phyloP scores from a whole-genome alignment of 2,888 invertebrate species.

The Tridacna crocea region DNA sequence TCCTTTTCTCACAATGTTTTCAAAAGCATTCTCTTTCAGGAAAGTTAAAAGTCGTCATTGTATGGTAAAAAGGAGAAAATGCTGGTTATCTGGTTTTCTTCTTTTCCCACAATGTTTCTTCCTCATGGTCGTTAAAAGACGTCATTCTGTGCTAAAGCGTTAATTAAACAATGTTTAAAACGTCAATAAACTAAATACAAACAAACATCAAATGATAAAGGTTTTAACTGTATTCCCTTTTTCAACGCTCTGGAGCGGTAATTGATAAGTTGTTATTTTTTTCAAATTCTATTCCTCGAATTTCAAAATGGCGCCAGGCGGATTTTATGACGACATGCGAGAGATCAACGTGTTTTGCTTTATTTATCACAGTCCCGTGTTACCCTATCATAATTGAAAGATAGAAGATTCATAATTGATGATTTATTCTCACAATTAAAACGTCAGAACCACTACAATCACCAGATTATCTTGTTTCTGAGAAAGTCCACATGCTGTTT shows the following conservation, averaged over 20 bases:
- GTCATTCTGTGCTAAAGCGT: background rate
- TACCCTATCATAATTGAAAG: slow-evolving; percentile 34
- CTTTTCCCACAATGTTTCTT: no score
- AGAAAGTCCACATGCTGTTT: slow-evolving; percentile 37
- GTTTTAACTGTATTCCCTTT: no score
- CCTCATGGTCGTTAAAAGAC: no score
- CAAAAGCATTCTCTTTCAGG: no score
- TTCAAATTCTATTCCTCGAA: no score
- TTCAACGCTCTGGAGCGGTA: no score
- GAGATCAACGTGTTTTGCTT: slow-evolving; percentile 18
- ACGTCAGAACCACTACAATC: slow-evolving; percentile 36
- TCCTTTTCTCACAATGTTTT: no score
- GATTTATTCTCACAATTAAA: slow-evolving; percentile 43
- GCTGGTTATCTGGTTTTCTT: no score
- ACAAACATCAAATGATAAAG: background rate
- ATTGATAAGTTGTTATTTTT: no score
- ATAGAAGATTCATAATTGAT: slow-evolving; percentile 37
- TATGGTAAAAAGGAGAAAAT: no score
- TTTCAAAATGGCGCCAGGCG: slow-evolving; percentile 1
- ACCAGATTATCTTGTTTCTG: slow-evolving; percentile 42
- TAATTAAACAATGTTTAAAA: background rate
- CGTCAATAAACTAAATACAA: background rate
- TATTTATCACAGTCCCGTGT: slow-evolving; percentile 24
- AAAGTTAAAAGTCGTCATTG: no score
- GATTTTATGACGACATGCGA: slow-evolving; percentile 27